Conservation (phyloP, 2,888 invertebrate species). For the Unio pictorum region DNA sequence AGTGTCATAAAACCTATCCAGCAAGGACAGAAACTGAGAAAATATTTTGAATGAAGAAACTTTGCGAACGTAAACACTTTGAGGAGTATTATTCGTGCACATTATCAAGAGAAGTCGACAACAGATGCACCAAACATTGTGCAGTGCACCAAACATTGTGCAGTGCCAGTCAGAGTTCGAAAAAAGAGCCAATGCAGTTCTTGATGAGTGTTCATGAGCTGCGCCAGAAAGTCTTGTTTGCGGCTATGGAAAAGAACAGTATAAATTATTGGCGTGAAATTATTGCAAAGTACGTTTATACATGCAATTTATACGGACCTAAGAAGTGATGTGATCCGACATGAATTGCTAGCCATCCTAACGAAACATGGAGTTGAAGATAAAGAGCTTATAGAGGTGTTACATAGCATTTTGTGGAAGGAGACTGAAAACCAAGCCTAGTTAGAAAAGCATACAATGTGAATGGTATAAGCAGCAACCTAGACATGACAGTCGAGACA, state of each 20-base stretch:
- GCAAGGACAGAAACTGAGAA: too few species aligned
- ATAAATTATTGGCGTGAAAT: neutral
- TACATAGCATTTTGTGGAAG: conserved; percentile 1
- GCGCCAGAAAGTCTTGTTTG: conserved; percentile 5
- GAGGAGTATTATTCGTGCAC: neutral
- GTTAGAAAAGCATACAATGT: too few species aligned
- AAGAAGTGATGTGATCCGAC: neutral
- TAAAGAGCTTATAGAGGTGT: neutral
- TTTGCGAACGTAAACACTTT: neutral
- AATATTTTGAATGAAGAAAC: too few species aligned
- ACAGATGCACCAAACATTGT: neutral
- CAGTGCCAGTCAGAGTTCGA: too few species aligned
- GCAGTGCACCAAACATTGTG: too few species aligned
- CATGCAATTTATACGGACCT: neutral
- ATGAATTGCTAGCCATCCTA: neutral
- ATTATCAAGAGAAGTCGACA: conserved; percentile 6
- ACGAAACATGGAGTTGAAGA: neutral
- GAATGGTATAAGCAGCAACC: too few species aligned
- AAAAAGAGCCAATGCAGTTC: neutral
- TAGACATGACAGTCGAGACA: too few species aligned
- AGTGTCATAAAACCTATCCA: too few species aligned
- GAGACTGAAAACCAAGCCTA: conserved; percentile 5
- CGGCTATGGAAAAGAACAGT: neutral
- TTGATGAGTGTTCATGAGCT: conserved; percentile 2
- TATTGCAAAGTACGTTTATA: neutral